Conservation (phyloP, 1,140 invertebrate genomes). For the Globodera ellingtonae region DNA sequence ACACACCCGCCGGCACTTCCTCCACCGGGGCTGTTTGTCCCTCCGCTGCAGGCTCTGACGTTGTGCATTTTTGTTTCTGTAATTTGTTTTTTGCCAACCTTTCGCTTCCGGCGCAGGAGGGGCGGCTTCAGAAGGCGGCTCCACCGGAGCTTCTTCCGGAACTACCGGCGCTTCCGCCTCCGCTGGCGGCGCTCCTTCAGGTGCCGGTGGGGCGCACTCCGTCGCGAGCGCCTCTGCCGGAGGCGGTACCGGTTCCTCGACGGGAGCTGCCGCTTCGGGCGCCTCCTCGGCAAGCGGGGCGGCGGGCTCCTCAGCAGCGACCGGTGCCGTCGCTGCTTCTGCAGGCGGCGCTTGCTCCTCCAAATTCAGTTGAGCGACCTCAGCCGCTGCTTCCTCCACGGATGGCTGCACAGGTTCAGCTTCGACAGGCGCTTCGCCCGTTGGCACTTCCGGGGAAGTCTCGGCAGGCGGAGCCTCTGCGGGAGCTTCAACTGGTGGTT, state of each 20-base stretch:
- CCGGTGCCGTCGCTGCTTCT: conserved; percentile 2
- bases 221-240: not conserved
- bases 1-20: conserved; percentile 4
- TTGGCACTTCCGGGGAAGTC: conserved; percentile 6
- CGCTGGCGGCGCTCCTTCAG: not conserved
- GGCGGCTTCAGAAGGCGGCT: not conserved
- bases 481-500: not conserved
- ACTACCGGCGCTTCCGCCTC: not conserved
- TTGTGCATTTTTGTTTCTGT: not conserved
- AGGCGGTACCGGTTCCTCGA: not conserved
- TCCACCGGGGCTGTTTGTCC: not conserved
- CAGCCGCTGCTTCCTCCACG: not conserved
- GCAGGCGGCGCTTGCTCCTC: not conserved
- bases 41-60: not conserved
- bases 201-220: conserved; percentile 1
- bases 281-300: not conserved
- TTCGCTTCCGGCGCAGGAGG: not conserved
- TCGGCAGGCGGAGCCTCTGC: conserved; percentile 7
- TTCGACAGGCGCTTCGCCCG: conserved; percentile 8
- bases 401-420: conserved; percentile 4
- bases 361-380: not conserved
- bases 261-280: not conserved
- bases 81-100: not conserved
- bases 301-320: not conserved
- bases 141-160: not conserved